These are phyloP conservation scores for Dendrolimus punctatus DNA, from an alignment of 1,140 invertebrate species.

Conservation along the genomic window DNA sequence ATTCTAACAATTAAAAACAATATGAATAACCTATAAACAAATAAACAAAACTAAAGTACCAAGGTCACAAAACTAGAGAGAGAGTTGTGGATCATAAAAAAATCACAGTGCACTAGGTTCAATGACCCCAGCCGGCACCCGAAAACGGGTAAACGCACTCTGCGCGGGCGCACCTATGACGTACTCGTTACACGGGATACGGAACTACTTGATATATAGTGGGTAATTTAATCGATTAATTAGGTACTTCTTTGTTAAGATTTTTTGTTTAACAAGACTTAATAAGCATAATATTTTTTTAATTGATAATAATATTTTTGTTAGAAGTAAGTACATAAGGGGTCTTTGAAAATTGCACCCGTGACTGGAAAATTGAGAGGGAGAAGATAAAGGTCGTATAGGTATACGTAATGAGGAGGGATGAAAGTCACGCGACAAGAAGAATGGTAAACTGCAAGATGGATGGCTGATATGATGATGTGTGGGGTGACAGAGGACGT, in stretches of 20 bases:
- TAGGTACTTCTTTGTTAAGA: constrained; percentile 4
- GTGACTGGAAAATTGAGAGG: too few relatives aligned
- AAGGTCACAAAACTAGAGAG: constrained; percentile 6
- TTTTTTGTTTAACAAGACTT: background rate
- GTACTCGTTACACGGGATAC: constrained; percentile 13
- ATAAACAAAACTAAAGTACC: background rate
- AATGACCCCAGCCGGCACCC: constrained; percentile 21
- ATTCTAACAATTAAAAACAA: background rate
- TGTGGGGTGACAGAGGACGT: too few relatives aligned
- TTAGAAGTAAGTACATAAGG: too few relatives aligned
- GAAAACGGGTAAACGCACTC: constrained; percentile 19
- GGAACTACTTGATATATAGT: constrained; percentile 1
- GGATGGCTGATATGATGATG: too few relatives aligned
- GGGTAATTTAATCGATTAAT: background rate
- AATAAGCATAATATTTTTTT: background rate
- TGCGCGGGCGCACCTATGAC: constrained; percentile 15
- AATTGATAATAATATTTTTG: too few relatives aligned
- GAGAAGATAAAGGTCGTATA: too few relatives aligned
- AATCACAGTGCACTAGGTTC: constrained; percentile 22
- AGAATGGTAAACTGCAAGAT: too few relatives aligned
- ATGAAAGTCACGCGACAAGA: too few relatives aligned
- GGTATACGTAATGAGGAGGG: too few relatives aligned
- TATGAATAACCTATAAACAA: background rate
- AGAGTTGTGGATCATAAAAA: constrained; percentile 19
- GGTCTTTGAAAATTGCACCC: too few relatives aligned